Conservation (phyloP, 1,140 invertebrate species). For the Cydia strobilella region DNA sequence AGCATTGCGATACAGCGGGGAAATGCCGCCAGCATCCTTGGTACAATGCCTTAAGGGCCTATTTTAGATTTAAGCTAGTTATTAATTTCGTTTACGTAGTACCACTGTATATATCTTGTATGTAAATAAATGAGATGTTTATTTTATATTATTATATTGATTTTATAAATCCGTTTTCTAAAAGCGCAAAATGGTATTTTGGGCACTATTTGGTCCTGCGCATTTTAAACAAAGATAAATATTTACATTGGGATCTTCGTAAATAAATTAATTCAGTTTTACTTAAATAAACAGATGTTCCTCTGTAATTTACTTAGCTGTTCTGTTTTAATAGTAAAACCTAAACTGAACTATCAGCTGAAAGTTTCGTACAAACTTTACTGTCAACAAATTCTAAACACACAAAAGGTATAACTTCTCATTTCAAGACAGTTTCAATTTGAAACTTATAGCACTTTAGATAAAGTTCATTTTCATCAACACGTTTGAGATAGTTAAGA, state of each 20-base stretch:
- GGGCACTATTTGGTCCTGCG: no score
- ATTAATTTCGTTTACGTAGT: no score
- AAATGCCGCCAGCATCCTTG: no score
- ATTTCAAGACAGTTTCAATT: background rate
- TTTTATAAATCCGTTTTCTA: no score
- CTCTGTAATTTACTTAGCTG: background rate
- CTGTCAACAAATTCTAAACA: background rate
- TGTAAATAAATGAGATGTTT: no score
- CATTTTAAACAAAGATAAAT: no score
- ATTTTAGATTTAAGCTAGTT: no score
- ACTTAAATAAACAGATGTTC: background rate
- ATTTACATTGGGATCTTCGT: background rate
- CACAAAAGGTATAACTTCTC: background rate
- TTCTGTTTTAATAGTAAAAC: background rate
- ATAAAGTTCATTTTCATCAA: background rate
- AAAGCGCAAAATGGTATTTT: no score
- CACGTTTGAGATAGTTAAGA: background rate
- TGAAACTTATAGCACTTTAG: background rate
- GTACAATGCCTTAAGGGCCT: no score
- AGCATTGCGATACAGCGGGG: no score
- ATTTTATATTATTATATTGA: no score
- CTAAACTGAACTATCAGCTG: background rate
- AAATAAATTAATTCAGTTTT: background rate
- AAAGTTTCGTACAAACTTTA: background rate
- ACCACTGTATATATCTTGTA: no score